Base-by-base conservation (phyloP, 37 sponge, comb jelly and placozoan species). In the Beroe ovata region DNA sequence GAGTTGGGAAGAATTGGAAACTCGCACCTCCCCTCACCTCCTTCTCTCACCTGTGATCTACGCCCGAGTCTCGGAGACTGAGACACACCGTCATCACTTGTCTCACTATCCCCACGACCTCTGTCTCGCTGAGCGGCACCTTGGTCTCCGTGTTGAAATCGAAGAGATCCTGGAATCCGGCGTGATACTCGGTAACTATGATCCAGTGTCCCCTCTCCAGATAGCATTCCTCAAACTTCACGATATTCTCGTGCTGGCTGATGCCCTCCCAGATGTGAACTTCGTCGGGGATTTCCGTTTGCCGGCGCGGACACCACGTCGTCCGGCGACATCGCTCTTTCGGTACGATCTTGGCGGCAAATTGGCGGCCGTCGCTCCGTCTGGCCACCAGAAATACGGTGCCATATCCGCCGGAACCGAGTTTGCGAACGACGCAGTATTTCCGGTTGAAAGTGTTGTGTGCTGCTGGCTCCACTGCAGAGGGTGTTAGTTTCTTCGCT, bases 261-360 rank as follows among this genome's bases (percentile, higher is more conserved):
- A 77, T n/a, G 23, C 47, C 84, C 54, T 77, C 84, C 84, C 42
- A 42, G 54, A 77, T 42, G 1, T 19, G 4, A 21, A 42, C 84
- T 19, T 77, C 84, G 42, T 42, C 25, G 8, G 84, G 84, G n/a
- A 77, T 16, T 18, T 36, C 20, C 84, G 41, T 38, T 54, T 77
- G 54, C 11, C 54, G 26, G 16, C 38, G 22, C 25, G 54, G 1
- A 29, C 84, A 77, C 84, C 84, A 77, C 54, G 54, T n/a, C 1
- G 54, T 42, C 11, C 84, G 26, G 54, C 84, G 26, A 29, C 84
- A 77, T 25, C 84, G 26, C 26, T 1, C 54, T 4, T n/a, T 23
- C 8, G 84, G 84, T 4, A 77, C 54, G 35, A 77, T 77, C 84
- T 77, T 77, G 23, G 84, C 84, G 33, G 84, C 84, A 28, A 77